Evolutionary conservation across 2,888 invertebrate genomes (phyloP).

Genomic region (Dione juno): DNA sequence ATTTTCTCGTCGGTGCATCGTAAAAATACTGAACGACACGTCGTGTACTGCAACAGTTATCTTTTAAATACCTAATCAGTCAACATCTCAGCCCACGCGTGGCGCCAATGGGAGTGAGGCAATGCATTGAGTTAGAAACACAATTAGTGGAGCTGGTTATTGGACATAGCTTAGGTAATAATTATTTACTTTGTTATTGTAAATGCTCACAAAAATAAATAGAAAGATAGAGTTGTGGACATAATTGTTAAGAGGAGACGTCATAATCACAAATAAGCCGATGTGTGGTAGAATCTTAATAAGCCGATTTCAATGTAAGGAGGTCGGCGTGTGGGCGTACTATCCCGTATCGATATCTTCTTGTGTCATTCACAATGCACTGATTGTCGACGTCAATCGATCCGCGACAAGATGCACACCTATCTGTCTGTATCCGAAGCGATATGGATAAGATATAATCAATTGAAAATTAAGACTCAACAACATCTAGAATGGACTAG

Average conservation of each 20-base stretch:
- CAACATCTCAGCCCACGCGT: slow-evolving; percentile 76
- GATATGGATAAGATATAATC: slow-evolving; percentile 18
- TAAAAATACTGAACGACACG: slow-evolving; percentile 48
- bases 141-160: slow-evolving; percentile 39
- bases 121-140: slow-evolving; percentile 45
- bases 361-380: slow-evolving; percentile 65
- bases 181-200: slow-evolving; percentile 34
- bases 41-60: slow-evolving; percentile 70
- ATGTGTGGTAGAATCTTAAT: slow-evolving; percentile 74
- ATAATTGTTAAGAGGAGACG: slow-evolving; percentile 28
- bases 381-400: slow-evolving; percentile 73
- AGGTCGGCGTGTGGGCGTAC: slow-evolving; percentile 69
- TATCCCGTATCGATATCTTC: slow-evolving; percentile 63
- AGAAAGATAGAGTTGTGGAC: background rate
- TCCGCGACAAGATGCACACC: slow-evolving; percentile 55
- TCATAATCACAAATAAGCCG: slow-evolving; percentile 48
- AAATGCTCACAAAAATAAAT: slow-evolving; percentile 32
- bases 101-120: slow-evolving; percentile 61
- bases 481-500: background rate
- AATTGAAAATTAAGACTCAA: background rate
- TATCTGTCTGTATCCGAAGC: slow-evolving; percentile 34
- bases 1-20: slow-evolving; percentile 51
- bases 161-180: slow-evolving; percentile 30
- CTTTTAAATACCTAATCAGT: slow-evolving; percentile 78
- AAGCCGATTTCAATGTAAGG: slow-evolving; percentile 78